These are phyloP conservation scores for Patella depressa DNA, from an alignment of 2,888 invertebrate species.

Conservation along the genomic window DNA sequence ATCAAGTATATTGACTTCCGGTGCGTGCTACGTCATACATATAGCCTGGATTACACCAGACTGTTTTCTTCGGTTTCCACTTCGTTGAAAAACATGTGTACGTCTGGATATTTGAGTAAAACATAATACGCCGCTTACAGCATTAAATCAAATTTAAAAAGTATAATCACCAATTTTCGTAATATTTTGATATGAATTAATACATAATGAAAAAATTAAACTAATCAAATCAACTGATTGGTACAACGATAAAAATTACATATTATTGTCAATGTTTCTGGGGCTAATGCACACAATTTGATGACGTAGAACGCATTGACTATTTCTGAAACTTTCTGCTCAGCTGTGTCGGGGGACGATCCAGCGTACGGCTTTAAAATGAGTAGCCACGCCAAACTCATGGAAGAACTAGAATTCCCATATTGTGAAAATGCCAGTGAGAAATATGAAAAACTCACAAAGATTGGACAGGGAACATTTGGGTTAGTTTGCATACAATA, in stretches of 20 bases:
- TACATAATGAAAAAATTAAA: too few relatives aligned
- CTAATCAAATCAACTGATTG: too few relatives aligned
- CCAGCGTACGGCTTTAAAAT: background rate
- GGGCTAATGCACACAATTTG: background rate
- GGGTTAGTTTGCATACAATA: conserved; percentile 78
- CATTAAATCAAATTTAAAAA: too few relatives aligned
- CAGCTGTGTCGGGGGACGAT: background rate
- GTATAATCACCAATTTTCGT: too few relatives aligned
- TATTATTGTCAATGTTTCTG: too few relatives aligned
- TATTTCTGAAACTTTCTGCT: background rate
- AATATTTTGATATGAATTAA: too few relatives aligned
- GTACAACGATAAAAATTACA: too few relatives aligned
- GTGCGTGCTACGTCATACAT: background rate
- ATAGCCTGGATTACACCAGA: too few relatives aligned
- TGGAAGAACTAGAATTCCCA: conserved; percentile 85
- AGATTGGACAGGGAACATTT: conserved; percentile 99
- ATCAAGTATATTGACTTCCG: background rate
- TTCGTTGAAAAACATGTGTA: too few relatives aligned
- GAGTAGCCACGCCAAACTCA: background rate
- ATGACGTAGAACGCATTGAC: background rate
- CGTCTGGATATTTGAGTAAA: too few relatives aligned
- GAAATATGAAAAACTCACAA: conserved; percentile 92
- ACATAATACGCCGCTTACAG: too few relatives aligned
- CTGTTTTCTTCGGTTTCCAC: too few relatives aligned
- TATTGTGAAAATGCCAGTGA: conserved; percentile 84